A percentile compares a stretch with the other conserved stretches of the same genome.
phyloP scores from a whole-genome alignment of 2,888 invertebrate species.

The Adelphocoris suturalis region DNA sequence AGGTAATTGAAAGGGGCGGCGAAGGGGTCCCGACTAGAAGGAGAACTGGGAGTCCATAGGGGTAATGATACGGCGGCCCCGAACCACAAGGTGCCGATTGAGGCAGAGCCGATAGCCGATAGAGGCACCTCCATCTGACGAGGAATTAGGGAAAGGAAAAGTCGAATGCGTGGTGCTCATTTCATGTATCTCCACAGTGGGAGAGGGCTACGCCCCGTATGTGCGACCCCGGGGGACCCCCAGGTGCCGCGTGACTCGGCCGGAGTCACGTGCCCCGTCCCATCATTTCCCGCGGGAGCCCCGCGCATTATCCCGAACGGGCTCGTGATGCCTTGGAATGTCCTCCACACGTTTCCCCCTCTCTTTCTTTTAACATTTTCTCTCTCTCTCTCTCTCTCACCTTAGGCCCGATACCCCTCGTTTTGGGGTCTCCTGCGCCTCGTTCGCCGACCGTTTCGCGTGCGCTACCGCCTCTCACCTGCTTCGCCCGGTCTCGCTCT shows the following conservation, averaged over 20 bases:
- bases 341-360: constrained; percentile 40
- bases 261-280: constrained; percentile 55
- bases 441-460: constrained; percentile 41
- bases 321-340: constrained; percentile 52
- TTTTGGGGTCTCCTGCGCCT: background rate
- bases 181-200: constrained; percentile 42
- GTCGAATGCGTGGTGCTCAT: constrained; percentile 52
- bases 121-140: background rate
- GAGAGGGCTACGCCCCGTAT: constrained; percentile 34
- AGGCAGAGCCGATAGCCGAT: background rate
- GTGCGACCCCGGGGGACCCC: constrained; percentile 55
- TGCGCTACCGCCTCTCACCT: constrained; percentile 29
- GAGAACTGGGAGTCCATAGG: constrained; percentile 50
- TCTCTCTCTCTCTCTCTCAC: background rate
- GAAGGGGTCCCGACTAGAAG: constrained; percentile 42
- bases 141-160: constrained; percentile 48
- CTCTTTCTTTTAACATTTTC: background rate
- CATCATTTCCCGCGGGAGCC: constrained; percentile 54
- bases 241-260: constrained; percentile 50
- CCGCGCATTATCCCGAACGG: constrained; percentile 44
- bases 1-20: constrained; percentile 68
- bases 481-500: background rate
- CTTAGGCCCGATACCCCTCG: background rate
- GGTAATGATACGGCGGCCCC: constrained; percentile 53
- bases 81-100: constrained; percentile 40